These are phyloP conservation scores for Agrochola lychnidis DNA, from an alignment of 2,888 invertebrate species.

Conservation along the genomic window DNA sequence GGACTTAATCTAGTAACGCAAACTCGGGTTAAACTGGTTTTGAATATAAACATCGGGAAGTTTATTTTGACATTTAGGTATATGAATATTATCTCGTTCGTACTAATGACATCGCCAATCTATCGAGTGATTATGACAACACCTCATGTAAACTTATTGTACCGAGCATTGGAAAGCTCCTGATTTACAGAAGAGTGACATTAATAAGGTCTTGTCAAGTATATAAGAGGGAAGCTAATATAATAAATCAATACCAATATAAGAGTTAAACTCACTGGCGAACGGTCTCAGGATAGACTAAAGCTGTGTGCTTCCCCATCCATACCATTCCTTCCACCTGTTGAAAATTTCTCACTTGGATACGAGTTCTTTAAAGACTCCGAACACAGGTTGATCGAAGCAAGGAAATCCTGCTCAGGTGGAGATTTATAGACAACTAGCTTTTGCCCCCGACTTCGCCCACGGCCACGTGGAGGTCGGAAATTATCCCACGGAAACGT, in stretches of 20 bases:
- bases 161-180: neutral
- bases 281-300: neutral
- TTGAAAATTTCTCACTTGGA: neutral
- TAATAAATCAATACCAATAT: too few relatives aligned
- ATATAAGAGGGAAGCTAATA: neutral
- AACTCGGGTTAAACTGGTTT: conserved; percentile 30
- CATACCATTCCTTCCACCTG: too few relatives aligned
- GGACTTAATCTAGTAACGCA: conserved; percentile 39
- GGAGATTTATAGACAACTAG: neutral
- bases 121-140: neutral
- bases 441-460: neutral
- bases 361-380: neutral
- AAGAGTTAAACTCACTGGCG: neutral
- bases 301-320: neutral
- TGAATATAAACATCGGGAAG: conserved; percentile 2
- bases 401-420: neutral
- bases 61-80: neutral
- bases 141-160: neutral
- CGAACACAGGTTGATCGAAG: neutral
- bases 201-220: neutral
- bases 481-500: neutral
- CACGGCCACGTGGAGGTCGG: neutral
- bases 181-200: neutral
- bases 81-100: neutral
- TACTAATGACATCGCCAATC: neutral